phyloP scores from a whole-genome alignment of 2,113 vertebrate genomes.

The human (Homo sapiens) region GRCh38 chr3:17908501-17909000 shows the following conservation, averaged over 20 bases:
- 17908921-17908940: background rate
- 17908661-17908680: slow-evolving; percentile 18
- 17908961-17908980: background rate
- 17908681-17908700: background rate
- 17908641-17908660: background rate
- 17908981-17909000: background rate
- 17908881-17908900: background rate
- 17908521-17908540: background rate
- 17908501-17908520: background rate
- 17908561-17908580: background rate
- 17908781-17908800: background rate
- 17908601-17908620: background rate
- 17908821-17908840: background rate
- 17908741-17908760: background rate
- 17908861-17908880: background rate
- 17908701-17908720: background rate
- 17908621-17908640: background rate
- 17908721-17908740: background rate
- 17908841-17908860: no score
- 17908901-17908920: background rate
- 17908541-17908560: background rate
- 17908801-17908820: background rate
- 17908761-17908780: background rate
- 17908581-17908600: slow-evolving; percentile 3
- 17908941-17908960: background rate